These are phyloP conservation scores for Drosophila malerkotliana DNA, from an alignment of 1,140 invertebrate species.

Conservation along the genomic window DNA sequence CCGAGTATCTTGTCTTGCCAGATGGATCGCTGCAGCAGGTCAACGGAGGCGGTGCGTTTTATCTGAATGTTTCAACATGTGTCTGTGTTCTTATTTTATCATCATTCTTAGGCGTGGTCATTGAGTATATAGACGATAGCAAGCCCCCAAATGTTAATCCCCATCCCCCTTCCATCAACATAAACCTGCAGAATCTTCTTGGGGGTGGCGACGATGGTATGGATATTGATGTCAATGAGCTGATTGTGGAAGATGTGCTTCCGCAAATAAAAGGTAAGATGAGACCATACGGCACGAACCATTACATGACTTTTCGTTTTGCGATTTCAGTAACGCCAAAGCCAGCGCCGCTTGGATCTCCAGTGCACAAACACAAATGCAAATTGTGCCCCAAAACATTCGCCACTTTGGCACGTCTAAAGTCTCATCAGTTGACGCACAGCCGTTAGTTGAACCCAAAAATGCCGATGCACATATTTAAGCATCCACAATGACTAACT, in stretches of 20 bases:
- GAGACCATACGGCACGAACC: neutral
- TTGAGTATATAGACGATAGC: slow-evolving; percentile 70
- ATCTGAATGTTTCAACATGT: neutral
- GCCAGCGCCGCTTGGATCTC: slow-evolving; percentile 13
- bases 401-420: slow-evolving; percentile 57
- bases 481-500: neutral
- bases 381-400: slow-evolving; percentile 63
- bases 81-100: neutral
- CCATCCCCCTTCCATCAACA: slow-evolving; percentile 25
- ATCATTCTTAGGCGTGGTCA: slow-evolving; percentile 45
- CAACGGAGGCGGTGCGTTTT: slow-evolving; percentile 54
- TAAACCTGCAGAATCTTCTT: slow-evolving; percentile 51
- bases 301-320: neutral
- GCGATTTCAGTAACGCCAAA: slow-evolving; percentile 39
- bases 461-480: neutral
- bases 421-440: slow-evolving; percentile 76
- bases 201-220: slow-evolving; percentile 24
- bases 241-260: slow-evolving; percentile 54
- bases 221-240: slow-evolving; percentile 66
- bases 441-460: slow-evolving; percentile 55
- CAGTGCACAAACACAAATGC: slow-evolving; percentile 55
- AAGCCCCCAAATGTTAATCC: slow-evolving; percentile 9
- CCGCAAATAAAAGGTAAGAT: slow-evolving; percentile 42
- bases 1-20: slow-evolving; percentile 72
- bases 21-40: slow-evolving; percentile 74